Percentiles rank a stretch among this genome's conserved stretches.
Conservation (phyloP, 1,140 invertebrate species). For the Zaprionus gabonicus region DNA sequence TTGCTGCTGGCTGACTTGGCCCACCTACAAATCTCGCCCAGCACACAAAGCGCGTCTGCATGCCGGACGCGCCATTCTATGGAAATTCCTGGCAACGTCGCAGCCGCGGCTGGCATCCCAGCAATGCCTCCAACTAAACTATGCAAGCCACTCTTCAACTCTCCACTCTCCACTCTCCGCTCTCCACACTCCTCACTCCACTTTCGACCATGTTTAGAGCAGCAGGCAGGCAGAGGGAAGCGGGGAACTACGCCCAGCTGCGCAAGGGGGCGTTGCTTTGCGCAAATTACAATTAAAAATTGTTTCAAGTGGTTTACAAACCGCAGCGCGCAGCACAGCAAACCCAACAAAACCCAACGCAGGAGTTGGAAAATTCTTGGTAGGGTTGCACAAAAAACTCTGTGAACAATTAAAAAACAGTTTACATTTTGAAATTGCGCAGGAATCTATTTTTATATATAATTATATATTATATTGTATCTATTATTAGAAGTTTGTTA, state of each 20-base stretch:
- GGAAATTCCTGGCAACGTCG: slow-evolving; percentile 76
- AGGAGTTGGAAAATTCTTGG: slow-evolving; percentile 21
- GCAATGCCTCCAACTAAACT: slow-evolving; percentile 74
- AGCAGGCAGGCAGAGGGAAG: slow-evolving; percentile 6
- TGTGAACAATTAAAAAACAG: neutral
- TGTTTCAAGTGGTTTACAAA: slow-evolving; percentile 82
- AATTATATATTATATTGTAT: no score
- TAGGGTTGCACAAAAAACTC: slow-evolving; percentile 38
- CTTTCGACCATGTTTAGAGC: slow-evolving; percentile 38
- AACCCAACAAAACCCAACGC: slow-evolving; percentile 39
- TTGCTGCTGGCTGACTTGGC: slow-evolving; percentile 10
- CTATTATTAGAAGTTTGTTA: no score
- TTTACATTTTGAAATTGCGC: neutral
- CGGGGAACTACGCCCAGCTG: neutral
- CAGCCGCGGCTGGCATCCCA: slow-evolving; percentile 74
- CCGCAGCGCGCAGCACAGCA: slow-evolving; percentile 67
- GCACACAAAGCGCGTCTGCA: slow-evolving; percentile 72
- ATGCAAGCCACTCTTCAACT: slow-evolving; percentile 58
- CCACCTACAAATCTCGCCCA: slow-evolving; percentile 59
- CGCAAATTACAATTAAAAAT: slow-evolving; percentile 82
- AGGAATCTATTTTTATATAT: no score
- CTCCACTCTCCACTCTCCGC: slow-evolving; percentile 24
- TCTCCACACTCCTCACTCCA: slow-evolving; percentile 9
- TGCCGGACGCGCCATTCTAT: slow-evolving; percentile 77
- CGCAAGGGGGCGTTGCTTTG: slow-evolving; percentile 68